These are phyloP conservation scores for Cephonodes hylas DNA, from an alignment of 2,888 invertebrate genomes.

Conservation along the genomic window DNA sequence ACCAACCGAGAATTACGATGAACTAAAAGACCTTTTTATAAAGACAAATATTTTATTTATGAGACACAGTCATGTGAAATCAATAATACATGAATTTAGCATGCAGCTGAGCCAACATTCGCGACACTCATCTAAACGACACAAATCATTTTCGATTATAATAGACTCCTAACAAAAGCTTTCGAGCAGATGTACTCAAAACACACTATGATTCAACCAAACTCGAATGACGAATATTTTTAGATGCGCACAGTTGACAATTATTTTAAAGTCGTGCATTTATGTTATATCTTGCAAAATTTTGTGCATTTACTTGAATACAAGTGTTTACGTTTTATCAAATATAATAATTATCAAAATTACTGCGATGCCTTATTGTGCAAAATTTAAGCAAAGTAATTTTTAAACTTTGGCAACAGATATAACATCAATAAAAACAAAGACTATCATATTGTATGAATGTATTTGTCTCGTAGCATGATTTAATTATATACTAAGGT, in stretches of 20 bases:
- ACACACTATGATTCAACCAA: conserved; percentile 41
- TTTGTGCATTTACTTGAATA: neutral
- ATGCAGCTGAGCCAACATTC: neutral
- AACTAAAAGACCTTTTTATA: neutral
- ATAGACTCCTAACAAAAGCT: neutral
- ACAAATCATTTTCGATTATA: neutral
- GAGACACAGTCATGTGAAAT: neutral
- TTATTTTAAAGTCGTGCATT: conserved; percentile 32
- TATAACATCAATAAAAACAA: no score
- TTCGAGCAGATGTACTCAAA: neutral
- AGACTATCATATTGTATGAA: no score
- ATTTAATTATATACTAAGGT: no score
- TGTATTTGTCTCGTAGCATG: no score
- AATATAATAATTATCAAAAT: no score
- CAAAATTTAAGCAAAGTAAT: no score
- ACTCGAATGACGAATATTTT: conserved; percentile 52
- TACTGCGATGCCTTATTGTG: no score
- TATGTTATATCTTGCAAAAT: neutral
- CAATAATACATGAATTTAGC: neutral
- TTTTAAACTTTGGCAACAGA: neutral
- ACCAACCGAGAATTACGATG: no score
- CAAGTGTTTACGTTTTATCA: no score
- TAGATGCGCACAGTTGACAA: conserved; percentile 46
- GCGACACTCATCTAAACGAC: neutral
- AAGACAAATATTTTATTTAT: neutral